These are phyloP conservation scores for Enteromius afrohamiltoni DNA, from an alignment of 2,797 vertebrate species.

Conservation along the genomic window DNA sequence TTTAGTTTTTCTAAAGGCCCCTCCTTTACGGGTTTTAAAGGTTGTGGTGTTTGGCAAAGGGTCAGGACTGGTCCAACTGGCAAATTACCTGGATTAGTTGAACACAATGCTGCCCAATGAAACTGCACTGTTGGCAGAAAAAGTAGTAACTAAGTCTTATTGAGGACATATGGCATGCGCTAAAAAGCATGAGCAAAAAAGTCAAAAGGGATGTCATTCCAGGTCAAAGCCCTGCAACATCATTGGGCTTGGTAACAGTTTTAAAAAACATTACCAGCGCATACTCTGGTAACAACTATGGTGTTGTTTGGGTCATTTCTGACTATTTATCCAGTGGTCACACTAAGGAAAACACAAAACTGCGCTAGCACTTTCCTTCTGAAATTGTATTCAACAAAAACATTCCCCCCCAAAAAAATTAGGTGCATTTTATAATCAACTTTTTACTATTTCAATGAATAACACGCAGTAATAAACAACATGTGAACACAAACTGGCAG, in stretches of 20 bases:
- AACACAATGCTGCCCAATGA: conserved; percentile 46
- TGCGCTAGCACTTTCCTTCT: neutral
- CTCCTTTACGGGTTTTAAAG: neutral
- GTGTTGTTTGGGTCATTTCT: neutral
- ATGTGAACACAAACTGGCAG: no score
- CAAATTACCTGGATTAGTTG: conserved; percentile 61
- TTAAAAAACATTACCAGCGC: neutral
- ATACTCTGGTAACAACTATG: neutral
- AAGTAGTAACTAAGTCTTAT: conserved; percentile 36
- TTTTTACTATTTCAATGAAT: no score
- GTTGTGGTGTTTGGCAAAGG: conserved; percentile 34
- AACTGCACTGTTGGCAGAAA: conserved; percentile 49
- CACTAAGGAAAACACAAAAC: neutral
- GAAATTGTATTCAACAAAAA: neutral
- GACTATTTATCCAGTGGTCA: neutral
- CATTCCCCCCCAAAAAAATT: no score
- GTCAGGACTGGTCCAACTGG: conserved; percentile 43
- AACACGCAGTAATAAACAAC: no score
- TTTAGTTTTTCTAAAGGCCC: conserved; percentile 50
- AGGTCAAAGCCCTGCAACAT: neutral
- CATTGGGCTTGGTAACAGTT: neutral
- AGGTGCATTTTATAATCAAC: no score
- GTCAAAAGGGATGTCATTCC: conserved; percentile 10
- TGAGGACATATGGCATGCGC: conserved; percentile 30
- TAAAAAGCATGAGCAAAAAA: neutral